These are phyloP conservation scores for Rhabdophis nuchalis DNA, from an alignment of 2,797 vertebrate genomes.

Conservation along the genomic window DNA sequence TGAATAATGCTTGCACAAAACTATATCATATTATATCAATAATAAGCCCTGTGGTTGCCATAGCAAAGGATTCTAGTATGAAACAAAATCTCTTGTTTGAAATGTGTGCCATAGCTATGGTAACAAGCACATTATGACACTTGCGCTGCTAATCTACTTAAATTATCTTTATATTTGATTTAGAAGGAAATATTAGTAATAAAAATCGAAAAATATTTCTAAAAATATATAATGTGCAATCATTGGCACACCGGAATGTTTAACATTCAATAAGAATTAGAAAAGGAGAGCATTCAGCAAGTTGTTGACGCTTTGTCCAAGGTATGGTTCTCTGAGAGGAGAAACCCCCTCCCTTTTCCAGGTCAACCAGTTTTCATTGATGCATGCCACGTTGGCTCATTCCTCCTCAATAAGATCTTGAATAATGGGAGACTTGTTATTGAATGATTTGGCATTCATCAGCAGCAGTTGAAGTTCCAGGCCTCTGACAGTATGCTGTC, in stretches of 20 bases:
- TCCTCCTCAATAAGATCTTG: too few relatives aligned
- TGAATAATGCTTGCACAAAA: slow-evolving; percentile 48
- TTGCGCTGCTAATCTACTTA: slow-evolving; percentile 37
- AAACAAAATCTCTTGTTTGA: slow-evolving; percentile 58
- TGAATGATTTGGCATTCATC: too few relatives aligned
- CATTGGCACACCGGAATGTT: slow-evolving; percentile 22
- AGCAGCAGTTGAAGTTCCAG: too few relatives aligned
- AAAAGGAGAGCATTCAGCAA: slow-evolving; percentile 27
- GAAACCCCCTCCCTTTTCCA: too few relatives aligned
- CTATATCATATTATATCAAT: slow-evolving; percentile 56
- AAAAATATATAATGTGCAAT: slow-evolving; percentile 34
- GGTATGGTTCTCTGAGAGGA: neutral
- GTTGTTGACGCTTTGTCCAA: neutral
- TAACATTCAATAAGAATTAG: slow-evolving; percentile 27
- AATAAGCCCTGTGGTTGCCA: slow-evolving; percentile 64
- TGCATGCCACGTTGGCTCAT: too few relatives aligned
- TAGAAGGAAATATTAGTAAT: slow-evolving; percentile 41
- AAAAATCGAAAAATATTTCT: slow-evolving; percentile 36
- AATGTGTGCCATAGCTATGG: slow-evolving; percentile 63
- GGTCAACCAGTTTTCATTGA: too few relatives aligned
- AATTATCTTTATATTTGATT: slow-evolving; percentile 43
- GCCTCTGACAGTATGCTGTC: too few relatives aligned
- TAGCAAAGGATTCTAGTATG: slow-evolving; percentile 58
- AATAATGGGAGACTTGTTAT: too few relatives aligned
- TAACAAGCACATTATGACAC: slow-evolving; percentile 48